Conservation (phyloP, 2,113 vertebrate genomes). For the Girardinichthys multiradiatus region DNA sequence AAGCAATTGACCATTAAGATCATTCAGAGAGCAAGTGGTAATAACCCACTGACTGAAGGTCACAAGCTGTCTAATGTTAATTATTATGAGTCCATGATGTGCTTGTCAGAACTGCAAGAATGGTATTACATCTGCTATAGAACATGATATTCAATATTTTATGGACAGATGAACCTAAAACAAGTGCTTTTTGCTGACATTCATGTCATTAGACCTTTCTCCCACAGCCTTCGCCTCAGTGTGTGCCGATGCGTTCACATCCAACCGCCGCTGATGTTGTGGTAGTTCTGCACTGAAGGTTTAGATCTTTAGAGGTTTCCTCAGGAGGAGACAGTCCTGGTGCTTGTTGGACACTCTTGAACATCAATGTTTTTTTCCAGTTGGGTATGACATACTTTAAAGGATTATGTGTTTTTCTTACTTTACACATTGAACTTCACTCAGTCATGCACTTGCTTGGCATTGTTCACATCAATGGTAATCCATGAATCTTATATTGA, state of each 20-base stretch:
- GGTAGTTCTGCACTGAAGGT: no score
- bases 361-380: neutral
- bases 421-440: constrained; percentile 3
- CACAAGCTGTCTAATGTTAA: neutral
- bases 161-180: neutral
- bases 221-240: no score
- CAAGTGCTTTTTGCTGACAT: no score
- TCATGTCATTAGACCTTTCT: no score
- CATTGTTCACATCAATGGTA: constrained; percentile 27
- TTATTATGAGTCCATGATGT: neutral
- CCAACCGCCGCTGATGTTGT: no score
- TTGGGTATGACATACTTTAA: neutral
- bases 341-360: neutral
- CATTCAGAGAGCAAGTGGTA: neutral
- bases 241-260: no score
- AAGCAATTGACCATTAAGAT: neutral
- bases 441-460: neutral
- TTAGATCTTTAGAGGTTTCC: no score
- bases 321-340: no score
- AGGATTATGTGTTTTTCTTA: constrained; percentile 1
- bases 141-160: neutral
- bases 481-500: constrained; percentile 19
- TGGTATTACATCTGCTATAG: neutral
- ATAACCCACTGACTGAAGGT: neutral
- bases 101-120: neutral